Evolutionary conservation across 2,113 vertebrate genomes (phyloP), one percentile per base, ranked within the genome.

Genomic region (Sclerurus mexicanus): DNA sequence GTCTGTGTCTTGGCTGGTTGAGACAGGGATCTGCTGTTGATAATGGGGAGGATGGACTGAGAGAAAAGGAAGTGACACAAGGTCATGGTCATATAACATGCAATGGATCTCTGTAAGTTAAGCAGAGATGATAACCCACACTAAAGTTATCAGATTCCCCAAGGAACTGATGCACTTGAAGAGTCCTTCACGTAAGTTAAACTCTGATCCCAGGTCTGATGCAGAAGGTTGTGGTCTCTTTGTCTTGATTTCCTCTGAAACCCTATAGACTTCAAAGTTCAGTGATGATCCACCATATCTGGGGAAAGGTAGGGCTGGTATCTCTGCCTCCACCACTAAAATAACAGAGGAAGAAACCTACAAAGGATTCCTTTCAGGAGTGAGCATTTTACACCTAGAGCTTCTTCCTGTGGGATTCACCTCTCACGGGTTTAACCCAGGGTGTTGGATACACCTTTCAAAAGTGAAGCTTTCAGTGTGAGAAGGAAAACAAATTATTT

Each of bases 341-440:
- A 63, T 35, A 94, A 62, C 3, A 31, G 46, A 14, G 20, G 39
- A 75, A 87, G 37, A 93, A 69, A 62, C 39, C 53, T 49, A 82
- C 39, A 56, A 89, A 62, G 40, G 40, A n/a, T 5, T 71, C 62
- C 19, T 68, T 13, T 1, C 27, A 56, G 53, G 40, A 60, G 28
- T 24, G 25, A 2, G 0, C 0, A 13, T 37, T 40, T 67, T 66
- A 9, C 2, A 19, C 28, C 44, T n/a, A 44, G 33, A 58, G 6
- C 25, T 37, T 72, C 56, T 60, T 94, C 39, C 31, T 42, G 6
- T 46, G 44, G 12, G 16, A 7, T 66, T 91, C 28, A 62, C 13
- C 14, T 27, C 25, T 71, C 25, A 77, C 23, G 53, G 27, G 11
- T 7, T 88, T 84, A 74, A 71, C 12, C 13, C 46, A 15, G 10